phyloP scores from a whole-genome alignment of 2,797 vertebrate species.

The Tenualosa thibaudeaui region DNA sequence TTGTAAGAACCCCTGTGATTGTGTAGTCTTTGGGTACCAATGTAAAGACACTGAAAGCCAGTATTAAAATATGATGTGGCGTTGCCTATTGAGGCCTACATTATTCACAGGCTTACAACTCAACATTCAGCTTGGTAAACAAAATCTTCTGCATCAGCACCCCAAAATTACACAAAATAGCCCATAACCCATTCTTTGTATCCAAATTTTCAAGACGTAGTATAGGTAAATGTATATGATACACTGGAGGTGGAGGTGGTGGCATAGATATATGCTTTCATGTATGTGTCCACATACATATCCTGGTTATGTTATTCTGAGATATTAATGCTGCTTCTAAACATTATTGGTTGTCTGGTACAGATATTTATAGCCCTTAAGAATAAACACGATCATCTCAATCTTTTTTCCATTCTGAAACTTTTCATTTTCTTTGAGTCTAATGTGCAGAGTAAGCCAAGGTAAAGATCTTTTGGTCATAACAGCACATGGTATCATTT shows the following conservation, averaged over 20 bases:
- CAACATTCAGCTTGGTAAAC: no score
- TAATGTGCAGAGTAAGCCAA: neutral
- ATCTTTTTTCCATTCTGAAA: neutral
- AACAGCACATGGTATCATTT: slow-evolving; percentile 4
- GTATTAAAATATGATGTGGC: no score
- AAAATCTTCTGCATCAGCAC: no score
- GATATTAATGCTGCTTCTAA: neutral
- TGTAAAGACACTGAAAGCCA: neutral
- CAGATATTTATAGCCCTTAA: neutral
- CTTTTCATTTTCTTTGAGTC: neutral
- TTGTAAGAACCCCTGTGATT: neutral
- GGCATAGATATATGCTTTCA: no score
- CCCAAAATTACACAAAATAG: no score
- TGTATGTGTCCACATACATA: neutral
- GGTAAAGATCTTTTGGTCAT: neutral
- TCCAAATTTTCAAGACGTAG: no score
- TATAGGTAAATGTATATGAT: no score
- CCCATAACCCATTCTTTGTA: no score
- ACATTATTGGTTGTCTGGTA: neutral
- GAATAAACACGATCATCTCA: neutral
- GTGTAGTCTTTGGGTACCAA: neutral
- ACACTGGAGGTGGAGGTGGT: no score
- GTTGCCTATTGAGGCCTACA: no score
- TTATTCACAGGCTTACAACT: no score
- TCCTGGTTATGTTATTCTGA: neutral